A percentile compares a stretch with the other conserved stretches of the same genome.
These are phyloP conservation scores for Phorcus lineatus DNA, from an alignment of 2,888 invertebrate species.

Conservation along the genomic window DNA sequence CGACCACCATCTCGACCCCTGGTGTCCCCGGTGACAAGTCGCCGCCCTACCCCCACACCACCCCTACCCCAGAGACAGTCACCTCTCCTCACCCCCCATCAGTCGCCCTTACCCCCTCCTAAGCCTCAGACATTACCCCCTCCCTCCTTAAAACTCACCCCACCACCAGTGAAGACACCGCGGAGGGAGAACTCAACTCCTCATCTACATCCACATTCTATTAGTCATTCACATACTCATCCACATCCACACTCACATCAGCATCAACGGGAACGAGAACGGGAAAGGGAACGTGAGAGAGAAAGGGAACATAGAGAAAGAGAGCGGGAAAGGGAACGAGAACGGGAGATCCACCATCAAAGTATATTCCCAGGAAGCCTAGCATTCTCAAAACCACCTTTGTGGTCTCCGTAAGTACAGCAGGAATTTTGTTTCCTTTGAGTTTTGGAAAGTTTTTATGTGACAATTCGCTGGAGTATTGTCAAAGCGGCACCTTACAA, in stretches of 20 bases:
- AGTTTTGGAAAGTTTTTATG: background rate
- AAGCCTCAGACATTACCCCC: background rate
- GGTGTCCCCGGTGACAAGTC: conserved; percentile 11
- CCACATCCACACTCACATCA: background rate
- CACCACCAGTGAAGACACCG: conserved; percentile 9
- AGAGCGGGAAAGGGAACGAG: conserved; percentile 24
- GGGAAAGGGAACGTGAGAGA: conserved; percentile 34
- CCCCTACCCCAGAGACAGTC: background rate
- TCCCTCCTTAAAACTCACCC: background rate
- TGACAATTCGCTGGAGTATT: too few species aligned
- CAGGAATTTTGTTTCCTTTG: background rate
- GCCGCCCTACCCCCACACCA: conserved; percentile 14
- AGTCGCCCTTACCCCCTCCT: background rate
- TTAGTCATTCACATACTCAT: background rate
- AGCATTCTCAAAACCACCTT: conserved; percentile 45
- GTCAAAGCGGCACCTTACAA: too few species aligned
- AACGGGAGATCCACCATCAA: conserved; percentile 23
- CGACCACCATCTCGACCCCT: conserved; percentile 28
- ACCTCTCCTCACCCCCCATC: background rate
- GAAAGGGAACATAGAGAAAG: background rate
- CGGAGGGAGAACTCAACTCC: background rate
- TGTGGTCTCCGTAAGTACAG: conserved; percentile 17
- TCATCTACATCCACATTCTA: conserved; percentile 1
- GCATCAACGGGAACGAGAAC: background rate
- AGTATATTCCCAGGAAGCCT: conserved; percentile 47